Percentiles rank a stretch among this genome's conserved stretches.
These are phyloP conservation scores for Physella acuta DNA, from an alignment of 1,140 invertebrate species.

Conservation along the genomic window DNA sequence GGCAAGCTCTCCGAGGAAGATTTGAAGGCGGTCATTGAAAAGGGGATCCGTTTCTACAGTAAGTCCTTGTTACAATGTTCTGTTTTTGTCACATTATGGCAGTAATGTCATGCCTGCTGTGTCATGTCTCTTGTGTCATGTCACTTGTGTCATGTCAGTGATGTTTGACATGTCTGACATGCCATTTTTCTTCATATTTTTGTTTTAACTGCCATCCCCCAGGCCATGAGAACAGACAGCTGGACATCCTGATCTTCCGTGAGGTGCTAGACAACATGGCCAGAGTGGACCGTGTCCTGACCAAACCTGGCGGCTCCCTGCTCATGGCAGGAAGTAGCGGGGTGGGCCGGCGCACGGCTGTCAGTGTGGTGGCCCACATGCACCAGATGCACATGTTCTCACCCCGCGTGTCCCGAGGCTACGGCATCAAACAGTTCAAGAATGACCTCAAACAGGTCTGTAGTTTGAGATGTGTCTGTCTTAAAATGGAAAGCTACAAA, in stretches of 20 bases:
- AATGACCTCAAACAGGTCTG: slow-evolving; percentile 67
- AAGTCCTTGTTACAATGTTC: slow-evolving; percentile 38
- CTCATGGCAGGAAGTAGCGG: slow-evolving; percentile 77
- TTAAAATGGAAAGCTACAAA: too few species aligned
- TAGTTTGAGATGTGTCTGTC: background rate
- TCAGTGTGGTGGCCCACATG: slow-evolving; percentile 73
- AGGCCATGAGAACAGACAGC: slow-evolving; percentile 66
- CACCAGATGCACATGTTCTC: slow-evolving; percentile 71
- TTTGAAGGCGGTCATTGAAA: slow-evolving; percentile 68
- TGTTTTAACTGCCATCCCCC: slow-evolving; percentile 14
- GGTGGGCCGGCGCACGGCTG: slow-evolving; percentile 74
- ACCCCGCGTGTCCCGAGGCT: slow-evolving; percentile 65
- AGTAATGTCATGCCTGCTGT: background rate
- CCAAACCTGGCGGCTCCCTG: slow-evolving; percentile 68
- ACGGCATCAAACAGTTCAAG: slow-evolving; percentile 68
- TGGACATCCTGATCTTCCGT: slow-evolving; percentile 67
- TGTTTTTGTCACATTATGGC: background rate
- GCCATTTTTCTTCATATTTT: background rate
- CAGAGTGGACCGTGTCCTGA: slow-evolving; percentile 68
- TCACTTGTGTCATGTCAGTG: too few species aligned
- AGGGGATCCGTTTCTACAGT: slow-evolving; percentile 72
- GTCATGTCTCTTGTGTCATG: too few species aligned
- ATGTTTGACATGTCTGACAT: background rate
- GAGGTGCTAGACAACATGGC: slow-evolving; percentile 71
- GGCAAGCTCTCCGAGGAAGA: slow-evolving; percentile 64